Base-by-base conservation (phyloP, 2,888 invertebrate genomes). In the Netelia fuscicornis region DNA sequence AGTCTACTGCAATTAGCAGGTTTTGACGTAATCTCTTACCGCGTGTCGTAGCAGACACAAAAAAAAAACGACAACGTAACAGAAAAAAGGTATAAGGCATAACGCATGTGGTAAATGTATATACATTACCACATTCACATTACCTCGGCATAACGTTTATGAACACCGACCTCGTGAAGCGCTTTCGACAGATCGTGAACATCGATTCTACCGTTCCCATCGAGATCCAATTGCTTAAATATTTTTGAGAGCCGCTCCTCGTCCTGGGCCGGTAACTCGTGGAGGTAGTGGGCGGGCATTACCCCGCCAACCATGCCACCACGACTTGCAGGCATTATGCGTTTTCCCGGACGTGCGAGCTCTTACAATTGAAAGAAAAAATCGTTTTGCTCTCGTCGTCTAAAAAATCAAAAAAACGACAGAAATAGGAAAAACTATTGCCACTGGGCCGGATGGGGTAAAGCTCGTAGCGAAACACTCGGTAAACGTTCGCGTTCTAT, bases 161-260 rank as follows among this genome's bases (percentile, higher is more conserved):
- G 97, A 77, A 98, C 96, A 84, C 98, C 98, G 94, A 97, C 96
- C 91, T 97, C 96, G 93, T 97, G 96, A 76, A 99, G 95, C 20
- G 98, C 98, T 84, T 95, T 96, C 20, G 98, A 98, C 89, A 99
- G 94, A 94, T 99, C 99, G 92, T 98, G 97, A 87, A 99, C 97
- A 94, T 99, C 98, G 92, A 99, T 98, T 94, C 97, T 97, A 64
- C 99, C 99, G 94, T 99, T 98, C 88, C 98, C 98, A 94, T 99
- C 98, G 76, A 96, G 95, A 94, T 99, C 99, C 92, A 99, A 95
- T 92, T 96, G 96, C 91, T 97, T 96, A 94, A 99, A 99, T 86
- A 99, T 95, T 92, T 96, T 96, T 91, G 96, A 97, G 90, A 98
- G 95, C 86, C 98, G 96, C 94, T 97, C 97, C 95, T 98, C 97